Evolutionary conservation across 1,140 invertebrate species (phyloP).

Genomic region (Polypedilum vanderplanki): DNA sequence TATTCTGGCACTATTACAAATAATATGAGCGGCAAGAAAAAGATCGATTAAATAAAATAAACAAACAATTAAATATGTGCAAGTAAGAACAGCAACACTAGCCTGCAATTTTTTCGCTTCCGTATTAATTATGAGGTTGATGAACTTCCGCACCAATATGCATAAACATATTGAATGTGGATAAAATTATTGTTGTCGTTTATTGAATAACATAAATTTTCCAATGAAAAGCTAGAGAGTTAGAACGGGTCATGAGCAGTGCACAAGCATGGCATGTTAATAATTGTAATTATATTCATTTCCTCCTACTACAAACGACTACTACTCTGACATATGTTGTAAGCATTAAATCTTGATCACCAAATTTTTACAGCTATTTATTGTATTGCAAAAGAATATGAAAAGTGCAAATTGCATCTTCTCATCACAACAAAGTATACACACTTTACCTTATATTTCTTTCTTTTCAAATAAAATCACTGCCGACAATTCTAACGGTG

Average conservation of each 20-base stretch:
- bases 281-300: constrained; percentile 14
- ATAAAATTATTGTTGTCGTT: neutral
- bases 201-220: neutral
- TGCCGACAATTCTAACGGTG: constrained; percentile 16
- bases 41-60: neutral
- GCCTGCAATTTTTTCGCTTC: neutral
- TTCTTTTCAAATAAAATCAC: neutral
- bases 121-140: neutral
- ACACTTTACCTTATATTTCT: too few species aligned
- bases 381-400: too few species aligned
- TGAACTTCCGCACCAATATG: neutral
- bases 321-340: too few species aligned
- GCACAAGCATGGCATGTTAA: neutral
- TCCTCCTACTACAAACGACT: neutral
- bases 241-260: neutral
- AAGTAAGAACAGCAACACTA: neutral
- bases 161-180: neutral
- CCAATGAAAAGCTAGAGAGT: neutral
- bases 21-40: neutral
- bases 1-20: neutral
- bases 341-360: neutral
- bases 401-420: too few species aligned
- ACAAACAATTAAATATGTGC: neutral
- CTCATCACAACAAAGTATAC: too few species aligned
- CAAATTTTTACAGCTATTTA: neutral